A percentile compares a stretch with the other conserved stretches of the same genome.
phyloP scores from a whole-genome alignment of 2,888 invertebrate species.

The Synergus laeviventris region DNA sequence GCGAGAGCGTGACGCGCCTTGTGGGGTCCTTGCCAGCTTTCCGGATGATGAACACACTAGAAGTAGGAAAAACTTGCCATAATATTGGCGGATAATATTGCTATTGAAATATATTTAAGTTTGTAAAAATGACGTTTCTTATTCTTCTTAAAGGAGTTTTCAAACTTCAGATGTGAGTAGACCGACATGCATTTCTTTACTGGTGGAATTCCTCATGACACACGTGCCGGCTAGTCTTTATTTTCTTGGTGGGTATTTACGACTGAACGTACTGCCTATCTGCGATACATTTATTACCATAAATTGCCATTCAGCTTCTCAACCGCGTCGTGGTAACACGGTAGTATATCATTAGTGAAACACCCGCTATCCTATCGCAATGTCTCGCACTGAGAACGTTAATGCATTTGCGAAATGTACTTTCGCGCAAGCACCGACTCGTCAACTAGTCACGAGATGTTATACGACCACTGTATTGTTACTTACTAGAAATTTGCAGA shows the following conservation, averaged over 20 bases:
- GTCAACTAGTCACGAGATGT: not conserved
- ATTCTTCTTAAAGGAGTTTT: not conserved
- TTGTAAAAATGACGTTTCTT: not conserved
- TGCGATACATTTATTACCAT: slow-evolving; percentile 53
- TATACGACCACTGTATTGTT: not conserved
- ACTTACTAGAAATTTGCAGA: slow-evolving; percentile 1
- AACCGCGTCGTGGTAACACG: slow-evolving; percentile 48
- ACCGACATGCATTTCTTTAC: not conserved
- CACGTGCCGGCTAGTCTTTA: slow-evolving; percentile 18
- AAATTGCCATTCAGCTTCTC: slow-evolving; percentile 46
- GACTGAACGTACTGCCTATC: slow-evolving; percentile 44
- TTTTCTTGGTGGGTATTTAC: slow-evolving; percentile 36
- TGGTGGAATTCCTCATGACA: not conserved
- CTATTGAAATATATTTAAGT: too few species aligned
- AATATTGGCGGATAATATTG: too few species aligned
- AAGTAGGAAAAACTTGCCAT: too few species aligned
- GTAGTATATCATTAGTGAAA: slow-evolving; percentile 47
- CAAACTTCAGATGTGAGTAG: not conserved
- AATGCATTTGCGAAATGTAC: slow-evolving; percentile 33
- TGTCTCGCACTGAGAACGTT: slow-evolving; percentile 43
- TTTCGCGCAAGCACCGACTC: slow-evolving; percentile 8
- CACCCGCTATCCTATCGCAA: slow-evolving; percentile 45
- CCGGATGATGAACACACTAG: too few species aligned
- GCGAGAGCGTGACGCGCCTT: too few species aligned
- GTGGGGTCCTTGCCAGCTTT: too few species aligned